phyloP scores from a whole-genome alignment of 2,113 vertebrate genomes.

The Brevimyrus niger region DNA sequence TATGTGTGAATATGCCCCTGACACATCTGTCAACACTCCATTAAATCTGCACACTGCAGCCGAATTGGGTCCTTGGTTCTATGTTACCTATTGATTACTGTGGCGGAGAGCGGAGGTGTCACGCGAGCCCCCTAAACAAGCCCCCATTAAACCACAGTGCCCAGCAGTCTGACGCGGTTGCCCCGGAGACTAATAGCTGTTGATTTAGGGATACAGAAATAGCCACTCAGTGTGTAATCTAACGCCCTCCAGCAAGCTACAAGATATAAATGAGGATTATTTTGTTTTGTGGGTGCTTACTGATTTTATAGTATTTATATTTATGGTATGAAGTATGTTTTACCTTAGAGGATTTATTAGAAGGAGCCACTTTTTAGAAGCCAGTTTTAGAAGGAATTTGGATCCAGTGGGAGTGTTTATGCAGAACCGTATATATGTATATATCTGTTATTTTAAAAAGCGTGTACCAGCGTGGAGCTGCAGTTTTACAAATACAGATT shows the following conservation, averaged over 20 bases:
- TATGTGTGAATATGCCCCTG: constrained; percentile 38
- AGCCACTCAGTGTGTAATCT: constrained; percentile 45
- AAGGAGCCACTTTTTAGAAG: constrained; percentile 47
- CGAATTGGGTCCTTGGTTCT: constrained; percentile 9
- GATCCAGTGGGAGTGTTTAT: constrained; percentile 44
- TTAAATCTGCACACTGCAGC: constrained; percentile 40
- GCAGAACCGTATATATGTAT: constrained; percentile 31
- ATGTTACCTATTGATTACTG: constrained; percentile 51
- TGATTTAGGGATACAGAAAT: constrained; percentile 54
- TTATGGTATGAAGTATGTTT: constrained; percentile 37
- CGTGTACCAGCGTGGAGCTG: constrained; percentile 1
- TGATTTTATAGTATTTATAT: constrained; percentile 51
- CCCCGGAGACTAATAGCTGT: constrained; percentile 46
- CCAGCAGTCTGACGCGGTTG: constrained; percentile 29
- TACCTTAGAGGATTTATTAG: constrained; percentile 30
- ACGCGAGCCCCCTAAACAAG: constrained; percentile 44
- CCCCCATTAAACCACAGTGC: constrained; percentile 49
- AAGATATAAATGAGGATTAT: constrained; percentile 55
- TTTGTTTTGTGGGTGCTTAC: constrained; percentile 50
- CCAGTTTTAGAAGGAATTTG: constrained; percentile 30
- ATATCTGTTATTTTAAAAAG: constrained; percentile 39
- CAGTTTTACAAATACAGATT: constrained; percentile 34
- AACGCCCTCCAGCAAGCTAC: constrained; percentile 30
- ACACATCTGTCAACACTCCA: constrained; percentile 48
- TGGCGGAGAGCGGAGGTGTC: constrained; percentile 47